Percentiles rank a stretch among this genome's conserved stretches.
Evolutionary conservation across 2,113 vertebrate genomes (phyloP).

Genomic region (Microcebus lehilahytsara): DNA sequence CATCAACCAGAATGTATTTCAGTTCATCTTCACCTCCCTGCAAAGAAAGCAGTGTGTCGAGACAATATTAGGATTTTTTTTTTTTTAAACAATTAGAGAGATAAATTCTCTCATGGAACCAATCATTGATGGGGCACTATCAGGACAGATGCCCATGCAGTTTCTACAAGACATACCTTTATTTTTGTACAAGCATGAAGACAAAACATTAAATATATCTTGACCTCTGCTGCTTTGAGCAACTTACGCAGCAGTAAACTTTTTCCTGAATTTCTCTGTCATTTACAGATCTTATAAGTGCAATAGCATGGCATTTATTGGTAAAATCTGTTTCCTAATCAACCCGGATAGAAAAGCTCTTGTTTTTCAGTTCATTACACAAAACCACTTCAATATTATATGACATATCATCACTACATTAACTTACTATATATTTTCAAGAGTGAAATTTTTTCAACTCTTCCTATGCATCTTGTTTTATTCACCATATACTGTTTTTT

Average conservation of each 20-base stretch:
- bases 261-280: background rate
- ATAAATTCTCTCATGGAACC: background rate
- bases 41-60: background rate
- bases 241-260: background rate
- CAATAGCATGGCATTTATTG: background rate
- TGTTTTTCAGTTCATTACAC: constrained; percentile 23
- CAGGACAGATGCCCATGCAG: background rate
- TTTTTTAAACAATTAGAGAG: background rate
- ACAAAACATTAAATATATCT: background rate
- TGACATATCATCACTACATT: background rate
- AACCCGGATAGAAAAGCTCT: background rate
- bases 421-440: background rate
- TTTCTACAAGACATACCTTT: background rate
- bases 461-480: background rate
- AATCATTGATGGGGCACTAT: background rate
- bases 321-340: background rate
- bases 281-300: background rate
- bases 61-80: background rate
- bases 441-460: background rate
- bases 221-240: background rate
- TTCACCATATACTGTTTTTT: background rate
- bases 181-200: background rate
- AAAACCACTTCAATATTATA: background rate
- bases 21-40: background rate
- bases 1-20: background rate